A percentile compares a stretch with the other conserved stretches of the same genome.
phyloP scores from a whole-genome alignment of 2,113 vertebrate genomes.

The Sinocyclocheilus anshuiensis region DNA sequence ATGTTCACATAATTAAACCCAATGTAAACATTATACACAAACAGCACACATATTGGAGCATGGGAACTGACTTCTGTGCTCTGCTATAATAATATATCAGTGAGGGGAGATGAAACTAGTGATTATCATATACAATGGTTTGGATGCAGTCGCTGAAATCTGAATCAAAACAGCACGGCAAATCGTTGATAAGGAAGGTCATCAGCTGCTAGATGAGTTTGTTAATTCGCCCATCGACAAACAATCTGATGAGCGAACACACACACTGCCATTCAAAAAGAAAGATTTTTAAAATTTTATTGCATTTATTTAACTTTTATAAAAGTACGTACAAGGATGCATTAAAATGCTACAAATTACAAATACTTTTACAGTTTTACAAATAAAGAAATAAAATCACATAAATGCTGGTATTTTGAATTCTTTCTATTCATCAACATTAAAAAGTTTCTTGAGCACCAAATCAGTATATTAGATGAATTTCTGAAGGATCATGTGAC shows the following conservation, averaged over 20 bases:
- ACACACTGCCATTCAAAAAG: too few species aligned
- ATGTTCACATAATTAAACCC: constrained; percentile 51
- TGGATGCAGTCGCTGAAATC: constrained; percentile 5
- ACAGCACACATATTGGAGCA: constrained; percentile 56
- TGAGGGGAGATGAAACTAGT: constrained; percentile 50
- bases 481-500: not conserved
- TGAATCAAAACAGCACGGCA: constrained; percentile 15
- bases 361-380: too few species aligned
- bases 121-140: constrained; percentile 34
- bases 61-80: constrained; percentile 61
- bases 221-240: constrained; percentile 4
- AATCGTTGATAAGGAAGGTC: constrained; percentile 34
- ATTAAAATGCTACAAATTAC: too few species aligned
- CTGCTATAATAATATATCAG: constrained; percentile 63
- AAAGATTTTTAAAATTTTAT: too few species aligned
- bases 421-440: not conserved
- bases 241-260: not conserved
- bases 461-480: not conserved
- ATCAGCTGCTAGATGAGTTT: constrained; percentile 18
- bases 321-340: too few species aligned
- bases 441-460: not conserved
- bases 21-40: constrained; percentile 52
- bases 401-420: too few species aligned
- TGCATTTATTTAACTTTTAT: too few species aligned
- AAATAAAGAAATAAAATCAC: too few species aligned